Evolutionary conservation across 2,797 vertebrate species (phyloP), one percentile per base, ranked within the genome.

Genomic region (Dicrostonyx torquatus): DNA sequence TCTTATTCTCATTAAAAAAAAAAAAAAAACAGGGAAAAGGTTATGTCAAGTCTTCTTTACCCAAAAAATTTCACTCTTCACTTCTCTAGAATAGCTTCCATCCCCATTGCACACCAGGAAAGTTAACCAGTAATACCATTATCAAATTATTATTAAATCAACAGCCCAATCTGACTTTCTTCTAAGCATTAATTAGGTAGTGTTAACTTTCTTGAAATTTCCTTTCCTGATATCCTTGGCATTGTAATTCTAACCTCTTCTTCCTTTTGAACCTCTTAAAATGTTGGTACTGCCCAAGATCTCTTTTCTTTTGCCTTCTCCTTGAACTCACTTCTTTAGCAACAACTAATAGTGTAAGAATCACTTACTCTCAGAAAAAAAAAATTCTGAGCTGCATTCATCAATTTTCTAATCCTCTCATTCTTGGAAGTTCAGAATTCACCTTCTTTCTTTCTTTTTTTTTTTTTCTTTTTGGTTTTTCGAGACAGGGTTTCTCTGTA

Each of bases 71-170:
- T 45, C 6, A 73, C 20, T 87, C 43, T 78, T 92, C 26, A 76
- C 68, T 82, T 34, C 55, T 94, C 82, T 60, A 58, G 58, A 94
- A 89, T 90, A 53, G 80, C 45, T 92, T 89, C 58, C 10, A 84
- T 0, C 34, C 24, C 68, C 48, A 90, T 40, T 9, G 10, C 14
- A 43, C 62, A 94, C 80, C 68, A 85, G 77, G 37, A 93, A 91
- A 95, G 84, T 17, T 83, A 40, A 93, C n/a, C 64, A 95, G 77
- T 83, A 76, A 90, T 62, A 62, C 80, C 75, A 95, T 78, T 78
- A 89, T 64, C 87, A 76, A 93, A 76, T 72, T 84, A 82, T 6
- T 34, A n/a, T 77, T 53, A 70, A 55, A 31, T 78, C 60, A 77
- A 48, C 45, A 90, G 62, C 45, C 12, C 58, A 94, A 34, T 72